Evolutionary conservation across 2,113 vertebrate genomes (phyloP), one percentile per base, ranked within the genome.

Genomic region (Vulpes ferrilata): DNA sequence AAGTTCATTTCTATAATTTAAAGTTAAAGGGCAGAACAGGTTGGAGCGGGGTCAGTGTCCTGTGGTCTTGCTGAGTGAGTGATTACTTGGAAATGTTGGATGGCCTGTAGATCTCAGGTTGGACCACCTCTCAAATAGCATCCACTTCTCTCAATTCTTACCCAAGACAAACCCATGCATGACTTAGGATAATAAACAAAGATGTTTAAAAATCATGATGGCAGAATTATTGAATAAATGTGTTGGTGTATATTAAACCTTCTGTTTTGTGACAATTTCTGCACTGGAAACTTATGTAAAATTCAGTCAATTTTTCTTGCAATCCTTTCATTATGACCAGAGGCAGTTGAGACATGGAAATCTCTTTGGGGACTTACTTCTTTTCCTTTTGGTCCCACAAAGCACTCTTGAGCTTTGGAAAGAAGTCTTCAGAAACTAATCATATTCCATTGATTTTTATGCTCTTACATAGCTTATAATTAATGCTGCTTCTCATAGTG

Each of bases 241-340:
- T 16, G 7, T 51, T 67, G 10, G 25, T 27, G 2, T 32, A 23
- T 76, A 30, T 93, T 51, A 67, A 38, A 78, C n/a, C 35, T 95
- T 96, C 38, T 51, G 11, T 87, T 53, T 38, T 71, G 10, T 91
- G 35, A 81, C 30, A 17, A 17, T 90, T 96, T 93, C 65, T 93
- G 55, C 30, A 79, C 88, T 12, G 59, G 25, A 83, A 88, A 23
- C n/a, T 30, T 65, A 48, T 57, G 8, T 82, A 55, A 81, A 94
- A 53, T 65, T 87, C 48, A 88, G 17, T 22, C 35, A 17, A 8
- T 55, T 84, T 91, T 27, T 87, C 27, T 88, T 60, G 23, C 73
- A 55, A 32, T 67, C 43, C n/a, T 81, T 83, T 80, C 12, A 20
- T 9, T 48, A 5, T 7, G 38, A 27, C 55, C 60, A 86, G 32